Percentiles rank a stretch among this genome's conserved stretches.
phyloP scores from a whole-genome alignment of 2,888 invertebrate species.

The Rutpela maculata region DNA sequence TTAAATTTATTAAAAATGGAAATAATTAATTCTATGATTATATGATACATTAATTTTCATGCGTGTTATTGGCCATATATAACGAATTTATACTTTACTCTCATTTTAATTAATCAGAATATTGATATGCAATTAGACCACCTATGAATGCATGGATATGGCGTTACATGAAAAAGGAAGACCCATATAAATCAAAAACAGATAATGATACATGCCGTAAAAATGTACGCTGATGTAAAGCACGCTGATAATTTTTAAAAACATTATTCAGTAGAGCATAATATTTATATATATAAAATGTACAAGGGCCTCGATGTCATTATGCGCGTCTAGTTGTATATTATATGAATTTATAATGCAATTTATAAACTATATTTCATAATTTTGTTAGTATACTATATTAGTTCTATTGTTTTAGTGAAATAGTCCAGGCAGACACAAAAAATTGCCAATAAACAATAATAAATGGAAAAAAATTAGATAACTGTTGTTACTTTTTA shows the following conservation, averaged over 20 bases:
- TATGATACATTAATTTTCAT: not conserved
- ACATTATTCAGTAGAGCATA: constrained; percentile 21
- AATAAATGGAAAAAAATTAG: too few relatives aligned
- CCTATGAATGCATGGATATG: constrained; percentile 34
- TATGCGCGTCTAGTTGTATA: not conserved
- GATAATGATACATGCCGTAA: constrained; percentile 36
- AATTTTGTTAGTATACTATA: too few relatives aligned
- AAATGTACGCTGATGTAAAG: constrained; percentile 39
- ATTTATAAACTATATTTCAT: not conserved
- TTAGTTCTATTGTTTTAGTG: too few relatives aligned
- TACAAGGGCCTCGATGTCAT: not conserved
- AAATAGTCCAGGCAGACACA: too few relatives aligned
- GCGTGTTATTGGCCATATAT: not conserved
- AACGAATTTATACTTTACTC: constrained; percentile 21
- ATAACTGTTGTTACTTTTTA: too few relatives aligned
- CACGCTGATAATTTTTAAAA: constrained; percentile 36
- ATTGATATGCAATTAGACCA: constrained; percentile 41
- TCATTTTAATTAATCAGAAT: constrained; percentile 36
- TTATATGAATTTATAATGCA: not conserved
- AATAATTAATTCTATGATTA: constrained; percentile 15
- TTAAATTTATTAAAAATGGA: constrained; percentile 14
- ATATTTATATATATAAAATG: constrained; percentile 19
- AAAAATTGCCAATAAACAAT: too few relatives aligned
- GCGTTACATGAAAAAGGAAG: constrained; percentile 43
- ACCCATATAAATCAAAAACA: constrained; percentile 43